These are phyloP conservation scores for Platysternon megacephalum DNA, from an alignment of 2,113 vertebrate genomes.

Conservation along the genomic window DNA sequence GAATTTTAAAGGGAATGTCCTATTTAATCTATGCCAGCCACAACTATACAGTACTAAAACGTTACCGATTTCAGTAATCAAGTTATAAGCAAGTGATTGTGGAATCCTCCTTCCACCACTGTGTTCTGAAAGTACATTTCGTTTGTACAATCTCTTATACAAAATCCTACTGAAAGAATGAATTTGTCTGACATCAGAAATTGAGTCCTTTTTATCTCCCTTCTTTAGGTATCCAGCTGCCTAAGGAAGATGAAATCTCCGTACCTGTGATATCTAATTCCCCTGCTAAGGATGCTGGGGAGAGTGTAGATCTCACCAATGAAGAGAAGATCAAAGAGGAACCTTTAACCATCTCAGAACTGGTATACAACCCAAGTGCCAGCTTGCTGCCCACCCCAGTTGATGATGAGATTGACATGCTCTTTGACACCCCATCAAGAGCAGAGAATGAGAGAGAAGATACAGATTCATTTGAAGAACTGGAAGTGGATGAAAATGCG, in stretches of 20 bases:
- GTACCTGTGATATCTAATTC: conserved; percentile 74
- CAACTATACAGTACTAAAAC: background rate
- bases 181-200: background rate
- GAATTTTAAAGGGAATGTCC: background rate
- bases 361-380: conserved; percentile 92
- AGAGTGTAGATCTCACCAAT: conserved; percentile 67
- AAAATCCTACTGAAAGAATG: background rate
- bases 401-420: conserved; percentile 89
- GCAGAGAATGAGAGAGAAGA: conserved; percentile 90
- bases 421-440: conserved; percentile 91
- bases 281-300: conserved; percentile 72
- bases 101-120: background rate
- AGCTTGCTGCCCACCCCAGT: conserved; percentile 94
- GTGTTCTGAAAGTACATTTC: background rate
- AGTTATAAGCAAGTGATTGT: background rate
- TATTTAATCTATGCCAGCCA: background rate
- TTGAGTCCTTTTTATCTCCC: background rate
- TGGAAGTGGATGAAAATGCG: conserved; percentile 85
- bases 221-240: conserved; percentile 74
- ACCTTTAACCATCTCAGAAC: conserved; percentile 92
- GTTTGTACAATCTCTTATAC: background rate
- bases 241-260: conserved; percentile 73
- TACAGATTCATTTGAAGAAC: conserved; percentile 91
- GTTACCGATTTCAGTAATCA: background rate
- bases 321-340: conserved; percentile 82